Conservation (phyloP, 2,888 invertebrate species). For the Ennomos erosarius region DNA sequence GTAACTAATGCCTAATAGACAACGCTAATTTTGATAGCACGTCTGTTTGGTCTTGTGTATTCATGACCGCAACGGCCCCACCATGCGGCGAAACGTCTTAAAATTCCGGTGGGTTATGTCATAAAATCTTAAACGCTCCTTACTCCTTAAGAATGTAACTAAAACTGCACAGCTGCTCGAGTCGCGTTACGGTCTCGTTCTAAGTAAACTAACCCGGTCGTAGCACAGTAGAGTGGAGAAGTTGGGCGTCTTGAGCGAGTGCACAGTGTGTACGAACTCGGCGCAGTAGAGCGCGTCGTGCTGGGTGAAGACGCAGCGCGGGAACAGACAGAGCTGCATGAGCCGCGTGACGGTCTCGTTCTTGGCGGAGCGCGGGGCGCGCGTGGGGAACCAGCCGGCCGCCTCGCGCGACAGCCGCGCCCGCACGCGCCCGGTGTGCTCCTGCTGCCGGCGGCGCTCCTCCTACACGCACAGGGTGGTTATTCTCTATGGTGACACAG, state of each 20-base stretch:
- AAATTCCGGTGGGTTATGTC: no score
- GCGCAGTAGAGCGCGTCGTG: conserved; percentile 98
- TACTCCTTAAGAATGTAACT: no score
- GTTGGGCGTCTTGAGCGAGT: conserved; percentile 97
- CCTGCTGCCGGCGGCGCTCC: conserved; percentile 96
- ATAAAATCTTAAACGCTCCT: no score
- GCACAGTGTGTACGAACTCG: conserved; percentile 98
- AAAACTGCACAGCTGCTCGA: conserved; percentile 93
- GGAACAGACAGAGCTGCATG: conserved; percentile 97
- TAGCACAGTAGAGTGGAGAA: conserved; percentile 99
- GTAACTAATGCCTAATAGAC: no score
- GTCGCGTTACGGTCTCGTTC: conserved; percentile 98
- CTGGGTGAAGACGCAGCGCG: conserved; percentile 98
- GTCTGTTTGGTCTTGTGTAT: no score
- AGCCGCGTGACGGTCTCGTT: conserved; percentile 98
- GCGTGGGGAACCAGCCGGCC: conserved; percentile 93
- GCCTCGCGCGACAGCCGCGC: conserved; percentile 91
- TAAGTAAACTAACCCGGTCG: conserved; percentile 92
- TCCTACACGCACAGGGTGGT: conserved; percentile 83
- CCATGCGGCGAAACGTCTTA: no score
- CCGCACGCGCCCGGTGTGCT: conserved; percentile 96
- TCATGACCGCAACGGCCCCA: no score
- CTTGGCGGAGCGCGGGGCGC: conserved; percentile 95
- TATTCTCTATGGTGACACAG: neutral
- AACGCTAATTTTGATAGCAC: no score